phyloP scores from a whole-genome alignment of 1,140 invertebrate genomes.

The Drosophila hydei region DNA sequence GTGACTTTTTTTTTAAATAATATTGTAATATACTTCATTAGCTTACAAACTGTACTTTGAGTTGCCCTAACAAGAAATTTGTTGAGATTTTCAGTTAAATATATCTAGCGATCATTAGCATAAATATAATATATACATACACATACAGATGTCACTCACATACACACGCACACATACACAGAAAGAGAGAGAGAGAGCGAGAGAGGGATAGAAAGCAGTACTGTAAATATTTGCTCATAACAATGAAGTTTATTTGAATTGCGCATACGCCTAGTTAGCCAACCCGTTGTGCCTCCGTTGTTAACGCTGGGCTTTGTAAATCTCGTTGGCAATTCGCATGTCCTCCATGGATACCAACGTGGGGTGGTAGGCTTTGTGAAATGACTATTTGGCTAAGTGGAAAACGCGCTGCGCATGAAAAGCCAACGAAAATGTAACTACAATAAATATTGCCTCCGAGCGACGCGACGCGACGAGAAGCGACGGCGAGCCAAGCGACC shows the following conservation, averaged over 20 bases:
- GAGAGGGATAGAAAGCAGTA: neutral
- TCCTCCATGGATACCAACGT: neutral
- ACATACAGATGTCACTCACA: slow-evolving; percentile 4
- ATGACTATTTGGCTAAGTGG: slow-evolving; percentile 32
- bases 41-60: too few species aligned
- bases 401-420: slow-evolving; percentile 18
- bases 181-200: too few species aligned
- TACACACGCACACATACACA: slow-evolving; percentile 5
- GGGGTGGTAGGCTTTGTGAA: neutral
- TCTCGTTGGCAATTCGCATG: slow-evolving; percentile 1
- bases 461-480: neutral
- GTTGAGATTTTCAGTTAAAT: neutral
- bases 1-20: too few species aligned
- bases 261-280: slow-evolving; percentile 42
- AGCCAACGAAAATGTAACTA: slow-evolving; percentile 12
- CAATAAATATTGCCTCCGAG: slow-evolving; percentile 17
- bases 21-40: too few species aligned
- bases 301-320: neutral
- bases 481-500: neutral
- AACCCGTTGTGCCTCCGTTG: slow-evolving; percentile 1
- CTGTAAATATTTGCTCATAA: slow-evolving; percentile 24
- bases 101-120: neutral
- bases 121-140: neutral
- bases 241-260: slow-evolving; percentile 38
- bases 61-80: too few species aligned